phyloP scores from a whole-genome alignment of 2,797 vertebrate genomes.

The Hylomyscus alleni region DNA sequence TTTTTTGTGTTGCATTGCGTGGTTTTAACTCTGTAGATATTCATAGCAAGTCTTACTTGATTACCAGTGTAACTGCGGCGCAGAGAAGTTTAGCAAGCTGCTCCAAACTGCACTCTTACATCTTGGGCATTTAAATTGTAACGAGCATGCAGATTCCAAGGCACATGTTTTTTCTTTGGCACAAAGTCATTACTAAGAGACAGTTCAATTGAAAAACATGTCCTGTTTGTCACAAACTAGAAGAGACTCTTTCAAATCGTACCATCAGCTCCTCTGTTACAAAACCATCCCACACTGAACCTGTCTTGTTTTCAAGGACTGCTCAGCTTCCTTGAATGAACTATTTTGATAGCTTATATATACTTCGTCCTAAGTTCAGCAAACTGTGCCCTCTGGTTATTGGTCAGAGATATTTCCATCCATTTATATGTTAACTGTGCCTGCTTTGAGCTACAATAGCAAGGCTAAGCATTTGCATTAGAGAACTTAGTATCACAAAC shows the following conservation, averaged over 20 bases:
- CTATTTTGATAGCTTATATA: conserved; percentile 11
- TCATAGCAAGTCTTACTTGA: conserved; percentile 32
- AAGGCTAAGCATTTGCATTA: not conserved
- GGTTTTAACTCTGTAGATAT: not conserved
- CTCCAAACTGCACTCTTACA: not conserved
- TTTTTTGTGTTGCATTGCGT: not conserved
- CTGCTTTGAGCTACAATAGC: not conserved
- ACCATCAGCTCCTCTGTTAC: not conserved
- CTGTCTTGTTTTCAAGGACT: not conserved
- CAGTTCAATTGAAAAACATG: not conserved
- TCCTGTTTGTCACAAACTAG: not conserved
- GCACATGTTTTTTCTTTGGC: not conserved
- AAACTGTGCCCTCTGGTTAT: not conserved
- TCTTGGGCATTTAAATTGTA: conserved; percentile 30
- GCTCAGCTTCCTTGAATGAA: conserved; percentile 11
- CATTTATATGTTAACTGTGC: not conserved
- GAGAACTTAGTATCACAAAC: not conserved
- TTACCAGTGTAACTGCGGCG: not conserved
- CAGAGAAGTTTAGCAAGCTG: not conserved
- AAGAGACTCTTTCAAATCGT: conserved; percentile 51
- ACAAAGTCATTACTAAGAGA: not conserved
- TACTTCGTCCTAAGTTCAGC: not conserved
- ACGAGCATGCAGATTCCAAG: not conserved
- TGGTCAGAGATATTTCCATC: not conserved
- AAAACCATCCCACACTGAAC: not conserved